Base-by-base conservation (phyloP, 2,888 invertebrate species). In the Chymomyza procnemis region DNA sequence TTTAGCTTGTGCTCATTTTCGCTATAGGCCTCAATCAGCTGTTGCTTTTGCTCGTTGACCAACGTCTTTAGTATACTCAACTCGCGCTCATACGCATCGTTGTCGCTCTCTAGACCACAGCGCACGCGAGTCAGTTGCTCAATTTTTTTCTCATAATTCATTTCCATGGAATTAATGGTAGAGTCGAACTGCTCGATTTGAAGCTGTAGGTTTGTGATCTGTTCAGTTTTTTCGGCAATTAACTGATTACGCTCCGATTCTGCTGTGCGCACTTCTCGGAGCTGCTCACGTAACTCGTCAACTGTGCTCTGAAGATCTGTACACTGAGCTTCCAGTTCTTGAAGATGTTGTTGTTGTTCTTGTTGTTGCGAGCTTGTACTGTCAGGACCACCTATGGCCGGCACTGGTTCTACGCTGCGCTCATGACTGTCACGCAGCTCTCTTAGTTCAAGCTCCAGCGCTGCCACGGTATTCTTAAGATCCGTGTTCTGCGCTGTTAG, bases 171-270 rank as follows among this genome's bases (percentile, higher is more conserved):
- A 56, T 87, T 87, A 0, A 89, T 74, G 18, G 80, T 30, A n/a
- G 75, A 76, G 61, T 89, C 89, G 8, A 86, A 78, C 0, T 86
- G 86, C 52, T 88, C 48, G 48, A 6, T 50, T 50, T 50, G 75
- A 52, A 79, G 68, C 26, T 76, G 79, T 0, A 90, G 61, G 16
- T 75, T 74, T 18, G 64, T 34, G 48, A 90, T 55, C 89, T 93
- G 90, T 6, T 89, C 73, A 80, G 89, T 89, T 67, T 93, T 88
- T 79, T 91, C 66, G 62, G 21, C 85, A 65, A 92, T 86, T 78
- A 92, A 89, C 78, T 93, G 92, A 56, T 92, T 91, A n/a, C 91
- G 88, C 66, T 92, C 92, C 66, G 92, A 92, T 57, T 92, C 90
- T 22, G 47, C 41, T 56, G 47, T 14, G 6, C 26, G 55, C 26